Evolutionary conservation across 2,113 vertebrate species (phyloP), one percentile per base, ranked within the genome.

Genomic region (Clupea harengus): DNA sequence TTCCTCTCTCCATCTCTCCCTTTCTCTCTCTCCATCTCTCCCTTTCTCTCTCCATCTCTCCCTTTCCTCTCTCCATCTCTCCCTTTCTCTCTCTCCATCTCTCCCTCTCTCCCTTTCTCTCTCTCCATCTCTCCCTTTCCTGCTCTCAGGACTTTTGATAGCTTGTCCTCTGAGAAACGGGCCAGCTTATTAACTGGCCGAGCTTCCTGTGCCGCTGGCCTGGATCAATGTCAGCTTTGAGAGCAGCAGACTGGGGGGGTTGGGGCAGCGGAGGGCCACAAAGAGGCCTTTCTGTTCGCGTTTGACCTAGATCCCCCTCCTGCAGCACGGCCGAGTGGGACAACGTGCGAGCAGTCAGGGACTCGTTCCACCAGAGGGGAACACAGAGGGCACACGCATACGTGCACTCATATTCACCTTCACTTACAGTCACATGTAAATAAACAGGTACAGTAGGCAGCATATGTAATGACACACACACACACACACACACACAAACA

Each of bases 161-260:
- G 91, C 83, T 81, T 49, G 75, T 89, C 86, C 86, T 91, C 85
- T 88, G 87, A 54, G 80, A 88, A 87, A 32, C 85, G 89, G 89
- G 88, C 86, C 72, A 82, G 85, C 87, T 91, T 83, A 90, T 84
- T 81, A 87, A 86, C 85, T 86, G 88, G 89, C 89, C 86, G 78
- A 67, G 54, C 87, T 93, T 92, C 88, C 91, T 91, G 89, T 86
- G 60, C 88, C 10, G 88, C 85, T 90, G 88, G 84, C 85, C 49
- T 47, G 47, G 87, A 93, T 95, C 92, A 95, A 94, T 95, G 94
- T 92, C 91, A 94, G 90, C 92, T 94, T 95, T 95, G 91, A 95
- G 88, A 89, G 82, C 81, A 45, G 86, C 85, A 84, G 89, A 81
- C 83, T 9, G 28, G 28, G 84, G 84, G 49, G 83, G 87, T 25